Percentiles rank a stretch among this genome's conserved stretches.
phyloP scores from a whole-genome alignment of 2,888 invertebrate genomes.

The Steinernema carpocapsae region DNA sequence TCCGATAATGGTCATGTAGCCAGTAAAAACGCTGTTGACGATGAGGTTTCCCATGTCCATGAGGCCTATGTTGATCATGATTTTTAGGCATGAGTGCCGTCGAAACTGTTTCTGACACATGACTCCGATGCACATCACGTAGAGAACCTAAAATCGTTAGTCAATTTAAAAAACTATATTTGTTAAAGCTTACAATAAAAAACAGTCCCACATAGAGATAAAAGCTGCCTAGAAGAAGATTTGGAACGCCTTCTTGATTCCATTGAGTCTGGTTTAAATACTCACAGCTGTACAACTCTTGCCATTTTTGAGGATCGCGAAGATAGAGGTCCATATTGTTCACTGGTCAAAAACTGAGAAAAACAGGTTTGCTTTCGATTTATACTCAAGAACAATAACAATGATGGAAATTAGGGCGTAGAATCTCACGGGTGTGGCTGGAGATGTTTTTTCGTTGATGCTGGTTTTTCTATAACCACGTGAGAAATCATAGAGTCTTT shows the following conservation, averaged over 20 bases:
- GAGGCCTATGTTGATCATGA: slow-evolving; percentile 34
- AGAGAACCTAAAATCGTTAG: slow-evolving; percentile 11
- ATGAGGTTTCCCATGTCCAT: slow-evolving; percentile 28
- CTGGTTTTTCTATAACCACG: too few relatives aligned
- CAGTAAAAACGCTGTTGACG: slow-evolving; percentile 1
- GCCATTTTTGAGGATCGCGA: background rate
- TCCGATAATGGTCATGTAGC: slow-evolving; percentile 25
- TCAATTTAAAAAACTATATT: too few relatives aligned
- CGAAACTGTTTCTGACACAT: slow-evolving; percentile 28
- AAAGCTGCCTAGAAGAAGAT: background rate
- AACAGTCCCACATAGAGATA: background rate
- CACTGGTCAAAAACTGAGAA: too few relatives aligned
- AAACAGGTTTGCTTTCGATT: too few relatives aligned
- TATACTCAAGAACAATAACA: too few relatives aligned
- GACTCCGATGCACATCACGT: slow-evolving; percentile 15
- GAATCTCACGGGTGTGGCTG: too few relatives aligned
- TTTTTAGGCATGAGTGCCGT: slow-evolving; percentile 26
- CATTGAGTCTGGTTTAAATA: background rate
- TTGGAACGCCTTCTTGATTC: background rate
- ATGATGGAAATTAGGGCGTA: too few relatives aligned
- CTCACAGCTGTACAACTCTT: background rate
- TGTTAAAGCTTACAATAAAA: slow-evolving; percentile 39
- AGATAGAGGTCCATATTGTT: background rate
- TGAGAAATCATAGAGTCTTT: too few relatives aligned
- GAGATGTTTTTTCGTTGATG: too few relatives aligned